Evolutionary conservation across 2,797 vertebrate species (phyloP), one percentile per base, ranked within the genome.

Genomic region (Sebastes diploproa): DNA sequence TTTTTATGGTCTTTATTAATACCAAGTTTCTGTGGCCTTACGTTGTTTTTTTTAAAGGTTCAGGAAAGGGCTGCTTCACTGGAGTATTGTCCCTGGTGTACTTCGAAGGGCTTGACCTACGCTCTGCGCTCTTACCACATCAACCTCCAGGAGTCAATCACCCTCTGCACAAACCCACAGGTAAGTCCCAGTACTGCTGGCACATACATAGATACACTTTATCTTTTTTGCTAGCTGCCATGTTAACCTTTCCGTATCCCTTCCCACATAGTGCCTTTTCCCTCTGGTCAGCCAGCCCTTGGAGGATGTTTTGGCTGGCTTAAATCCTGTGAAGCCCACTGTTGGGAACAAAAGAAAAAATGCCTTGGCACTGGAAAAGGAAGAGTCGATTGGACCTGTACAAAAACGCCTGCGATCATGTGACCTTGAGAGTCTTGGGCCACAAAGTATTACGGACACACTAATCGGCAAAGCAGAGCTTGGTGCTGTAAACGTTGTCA

Each of bases 141-240:
- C 90, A 99, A 96, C 94, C 95, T 97, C 85, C 91, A 97, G 69
- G 98, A 99, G 83, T 97, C 97, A 2, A 80, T 99, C 90, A 94
- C 90, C 16, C 94, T 99, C 63, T 99, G 98, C 95, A 96, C 96
- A 87, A 97, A 97, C 90, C 95, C 97, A 81, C 95, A 96, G 97
- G 98, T 99, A 94, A 83, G 81, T 58, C 65, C 4, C 14, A 11
- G 3, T 22, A 12, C 27, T 36, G 16, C 29, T 52, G 12, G 56
- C 70, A 23, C 25, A 29, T 16, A 18, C 36, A 42, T 25, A 55
- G 9, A 61, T 64, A 23, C 3, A 23, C n/a, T 50, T 20, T 38
- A 16, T 77, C 1, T 32, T 65, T 12, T 69, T 18, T 61, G 6
- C 18, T 8, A 10, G 4, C 8, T 16, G 32, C 10, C 10, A 2